These are phyloP conservation scores for Parazoanthus swiftii DNA, from an alignment of 92 coral and sea anemone genomes.

Conservation along the genomic window DNA sequence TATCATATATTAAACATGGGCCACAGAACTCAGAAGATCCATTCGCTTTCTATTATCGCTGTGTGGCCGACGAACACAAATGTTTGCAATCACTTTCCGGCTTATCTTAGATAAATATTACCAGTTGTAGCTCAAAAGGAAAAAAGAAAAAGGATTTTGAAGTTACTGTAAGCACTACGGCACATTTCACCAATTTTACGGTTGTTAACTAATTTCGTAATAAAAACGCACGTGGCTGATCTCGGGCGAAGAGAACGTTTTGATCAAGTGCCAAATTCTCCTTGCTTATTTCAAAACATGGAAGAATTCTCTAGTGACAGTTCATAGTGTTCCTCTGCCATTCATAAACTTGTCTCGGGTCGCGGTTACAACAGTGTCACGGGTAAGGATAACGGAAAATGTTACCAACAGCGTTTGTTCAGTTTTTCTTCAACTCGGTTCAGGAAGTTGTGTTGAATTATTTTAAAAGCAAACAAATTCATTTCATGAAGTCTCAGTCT, in stretches of 20 bases:
- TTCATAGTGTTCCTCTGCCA: constrained; percentile 53
- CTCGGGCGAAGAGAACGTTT: neutral
- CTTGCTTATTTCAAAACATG: constrained; percentile 58
- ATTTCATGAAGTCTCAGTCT: neutral
- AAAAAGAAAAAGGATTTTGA: neutral
- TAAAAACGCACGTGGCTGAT: constrained; percentile 38
- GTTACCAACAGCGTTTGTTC: neutral
- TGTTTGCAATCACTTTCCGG: neutral
- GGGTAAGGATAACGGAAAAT: neutral
- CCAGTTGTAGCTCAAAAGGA: neutral
- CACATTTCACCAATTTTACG: neutral
- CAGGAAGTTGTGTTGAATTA: neutral
- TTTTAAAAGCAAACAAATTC: neutral
- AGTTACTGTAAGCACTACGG: neutral
- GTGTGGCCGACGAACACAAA: neutral
- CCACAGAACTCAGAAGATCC: neutral
- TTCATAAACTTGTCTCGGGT: constrained; percentile 46
- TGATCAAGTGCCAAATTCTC: constrained; percentile 74
- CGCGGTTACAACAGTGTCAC: constrained; percentile 5
- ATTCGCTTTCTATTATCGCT: neutral
- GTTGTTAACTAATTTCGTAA: neutral
- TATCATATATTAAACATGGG: constrained; percentile 30
- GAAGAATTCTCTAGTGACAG: constrained; percentile 56
- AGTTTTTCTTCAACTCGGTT: neutral
- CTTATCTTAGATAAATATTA: neutral